Evolutionary conservation across 2,797 vertebrate genomes (phyloP), one percentile per base, ranked within the genome.

Genomic region (Syngnathus acus): DNA sequence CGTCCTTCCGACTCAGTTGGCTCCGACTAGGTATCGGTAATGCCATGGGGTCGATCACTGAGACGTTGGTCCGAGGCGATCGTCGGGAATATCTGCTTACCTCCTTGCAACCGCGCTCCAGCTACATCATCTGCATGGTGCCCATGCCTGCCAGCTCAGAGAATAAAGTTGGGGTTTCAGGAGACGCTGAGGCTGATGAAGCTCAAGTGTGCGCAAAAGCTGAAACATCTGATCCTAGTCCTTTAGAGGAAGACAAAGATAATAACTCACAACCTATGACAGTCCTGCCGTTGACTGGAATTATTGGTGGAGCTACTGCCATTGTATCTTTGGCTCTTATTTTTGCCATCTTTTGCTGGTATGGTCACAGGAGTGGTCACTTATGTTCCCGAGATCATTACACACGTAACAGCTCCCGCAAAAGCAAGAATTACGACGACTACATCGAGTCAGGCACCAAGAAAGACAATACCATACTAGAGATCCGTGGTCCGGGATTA

Each of bases 381-480:
- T 82, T 95, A 68, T 93, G 89, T 39, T 79, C 89, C 6, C 91
- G 83, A 61, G 93, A 96, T 55, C 86, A 92, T 82, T 95, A 94
- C 64, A 91, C 83, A 65, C 91, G 91, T 66, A 91, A 81, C 77
- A 92, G 90, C 75, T 92, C 94, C 0, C 91, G 94, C 66, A 95
- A 95, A 69, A 88, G 87, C 78, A 97, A 97, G 83, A 90, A 82
- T 71, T 94, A 93, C 65, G 94, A 95, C 0, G 94, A 95, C 81
- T 97, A 96, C 62, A 87, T 95, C 62, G 95, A 97, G 78, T 95
- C 95, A 0, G 95, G 95, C 75, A 97, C 95, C 72, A 97, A 97
- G 85, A 97, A 96, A 81, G 95, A 97, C 75, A 96, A 92, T 72
- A 95, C 93, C 63, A 96, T 97, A 69, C 86, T 97, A 75, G 95